Base-by-base conservation (phyloP, 2,888 invertebrate species). In the Encarsia formosa region DNA sequence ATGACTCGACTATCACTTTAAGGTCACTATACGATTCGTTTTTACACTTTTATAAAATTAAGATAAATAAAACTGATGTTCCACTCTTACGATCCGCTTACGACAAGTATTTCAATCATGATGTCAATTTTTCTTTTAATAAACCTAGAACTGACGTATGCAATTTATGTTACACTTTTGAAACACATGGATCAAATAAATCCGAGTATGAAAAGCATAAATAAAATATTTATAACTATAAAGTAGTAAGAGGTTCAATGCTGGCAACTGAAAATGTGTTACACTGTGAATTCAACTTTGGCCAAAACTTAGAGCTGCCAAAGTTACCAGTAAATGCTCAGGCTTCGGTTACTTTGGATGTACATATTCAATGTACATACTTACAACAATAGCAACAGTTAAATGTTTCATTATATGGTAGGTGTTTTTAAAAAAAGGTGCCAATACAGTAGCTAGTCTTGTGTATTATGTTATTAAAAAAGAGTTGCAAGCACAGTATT, bases 211-310 rank as follows among this genome's bases (percentile, higher is more conserved):
- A n/a, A n/a, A n/a, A n/a, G n/a, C n/a, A n/a, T n/a, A n/a, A n/a
- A n/a, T n/a, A n/a, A n/a, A n/a, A n/a, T n/a, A n/a, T n/a, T n/a
- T n/a, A n/a, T n/a, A n/a, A n/a, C n/a, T n/a, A n/a, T n/a, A n/a
- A n/a, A n/a, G n/a, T n/a, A n/a, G n/a, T n/a, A 6, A 50, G 49
- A 31, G 29, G 31, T 16, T 16, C 50, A 29, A 49, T 49, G 26
- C 11, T 48, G 19, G 6, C n/a, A 13, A 11, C 23, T 22, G 31
- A 31, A 37, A 34, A 37, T 42, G 42, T 47, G n/a, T n/a, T n/a
- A 24, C 39, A 45, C 8, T 39, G 45, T 11, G 52, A 49, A 20
- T 55, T 56, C 31, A 49, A 52, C 29, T 52, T 46, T 42, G 52
- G 35, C 11, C 56, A 56, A 46, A 52, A 56, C 42, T 23, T 56